phyloP scores from a whole-genome alignment of 2,113 vertebrate species.

The Girardinichthys multiradiatus region DNA sequence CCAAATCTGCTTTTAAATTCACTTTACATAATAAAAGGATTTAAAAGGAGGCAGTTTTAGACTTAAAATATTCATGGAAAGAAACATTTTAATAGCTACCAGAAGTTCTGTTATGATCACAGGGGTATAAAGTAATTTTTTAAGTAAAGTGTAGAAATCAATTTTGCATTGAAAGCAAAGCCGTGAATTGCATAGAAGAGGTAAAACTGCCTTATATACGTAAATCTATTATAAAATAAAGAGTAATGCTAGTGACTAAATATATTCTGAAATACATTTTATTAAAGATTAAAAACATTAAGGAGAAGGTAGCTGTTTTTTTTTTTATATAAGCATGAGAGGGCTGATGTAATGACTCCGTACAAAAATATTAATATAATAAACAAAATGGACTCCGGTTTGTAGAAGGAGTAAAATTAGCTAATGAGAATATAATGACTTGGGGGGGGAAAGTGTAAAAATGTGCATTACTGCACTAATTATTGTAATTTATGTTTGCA shows the following conservation, averaged over 20 bases:
- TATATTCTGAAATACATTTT: too few species aligned
- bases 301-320: too few species aligned
- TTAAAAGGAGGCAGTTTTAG: too few species aligned
- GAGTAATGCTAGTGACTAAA: too few species aligned
- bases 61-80: too few species aligned
- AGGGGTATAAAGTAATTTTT: not conserved
- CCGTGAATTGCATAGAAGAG: not conserved
- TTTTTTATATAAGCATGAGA: too few species aligned
- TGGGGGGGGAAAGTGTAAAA: not conserved
- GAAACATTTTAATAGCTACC: not conserved
- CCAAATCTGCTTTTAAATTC: too few species aligned
- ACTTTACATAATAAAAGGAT: too few species aligned
- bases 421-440: constrained; percentile 1
- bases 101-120: not conserved
- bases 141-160: not conserved
- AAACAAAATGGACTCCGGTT: not conserved
- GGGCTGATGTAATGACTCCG: too few species aligned
- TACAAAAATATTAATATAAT: too few species aligned
- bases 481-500: not conserved
- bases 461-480: not conserved
- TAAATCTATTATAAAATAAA: not conserved
- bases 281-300: too few species aligned
- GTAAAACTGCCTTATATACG: not conserved
- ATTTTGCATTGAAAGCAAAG: not conserved
- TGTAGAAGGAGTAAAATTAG: not conserved